These are phyloP conservation scores for Pachydiplax longipennis DNA, from an alignment of 2,888 invertebrate species.

Conservation along the genomic window DNA sequence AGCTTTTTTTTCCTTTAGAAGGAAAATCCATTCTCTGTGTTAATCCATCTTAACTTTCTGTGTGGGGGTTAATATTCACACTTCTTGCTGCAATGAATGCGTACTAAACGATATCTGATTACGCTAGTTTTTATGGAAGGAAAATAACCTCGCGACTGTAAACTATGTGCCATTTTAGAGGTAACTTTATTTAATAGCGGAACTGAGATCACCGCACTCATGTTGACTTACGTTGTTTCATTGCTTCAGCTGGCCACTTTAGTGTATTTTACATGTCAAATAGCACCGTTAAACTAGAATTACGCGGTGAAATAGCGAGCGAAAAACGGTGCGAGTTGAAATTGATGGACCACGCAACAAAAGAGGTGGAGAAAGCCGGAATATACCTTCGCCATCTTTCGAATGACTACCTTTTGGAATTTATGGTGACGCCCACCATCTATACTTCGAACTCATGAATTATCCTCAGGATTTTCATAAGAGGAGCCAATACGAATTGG, in stretches of 20 bases:
- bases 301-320: background rate
- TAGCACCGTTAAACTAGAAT: background rate
- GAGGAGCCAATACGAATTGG: background rate
- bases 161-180: too few relatives aligned
- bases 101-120: too few relatives aligned
- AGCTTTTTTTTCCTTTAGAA: too few relatives aligned
- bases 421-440: background rate
- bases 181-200: too few relatives aligned
- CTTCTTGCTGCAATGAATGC: too few relatives aligned
- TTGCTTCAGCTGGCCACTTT: background rate
- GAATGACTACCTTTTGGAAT: background rate
- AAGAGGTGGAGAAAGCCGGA: background rate
- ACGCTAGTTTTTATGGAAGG: too few relatives aligned
- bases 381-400: background rate
- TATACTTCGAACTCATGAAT: background rate
- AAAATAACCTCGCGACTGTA: too few relatives aligned
- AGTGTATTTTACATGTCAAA: background rate
- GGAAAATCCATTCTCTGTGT: too few relatives aligned
- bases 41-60: too few relatives aligned
- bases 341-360: background rate
- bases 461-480: background rate
- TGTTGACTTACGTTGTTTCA: background rate
- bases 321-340: background rate
- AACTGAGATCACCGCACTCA: too few relatives aligned
- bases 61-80: too few relatives aligned